Base-by-base conservation (phyloP, 2,797 vertebrate species). In the Cheirogaleus major region DNA sequence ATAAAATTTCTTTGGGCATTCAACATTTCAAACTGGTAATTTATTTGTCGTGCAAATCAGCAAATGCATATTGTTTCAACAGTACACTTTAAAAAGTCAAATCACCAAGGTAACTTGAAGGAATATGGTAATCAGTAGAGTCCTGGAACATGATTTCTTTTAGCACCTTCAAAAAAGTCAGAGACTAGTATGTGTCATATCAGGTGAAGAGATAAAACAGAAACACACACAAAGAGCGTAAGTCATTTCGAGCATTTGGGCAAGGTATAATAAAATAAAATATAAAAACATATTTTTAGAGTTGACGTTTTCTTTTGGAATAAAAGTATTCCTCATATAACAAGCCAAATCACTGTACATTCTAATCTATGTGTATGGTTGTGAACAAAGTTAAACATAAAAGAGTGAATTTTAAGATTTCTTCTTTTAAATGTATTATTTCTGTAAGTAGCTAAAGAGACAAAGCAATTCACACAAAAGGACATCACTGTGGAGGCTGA, bases 81-180 rank as follows among this genome's bases (percentile, higher is more conserved):
- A 97, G 91, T 78, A 52, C 91, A 96, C 95, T 97, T 93, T 82
- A 92, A 97, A 97, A 97, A 97, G 94, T 97, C 94, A 96, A 97
- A 97, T 96, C 93, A 98, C 96, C 95, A 96, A 95, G 67, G 61
- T 82, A 98, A 83, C 94, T 97, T 97, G 96, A 95, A 97, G 95
- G 45, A 79, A 81, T 98, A 79, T 96, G 90, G 97, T 98, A 97
- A 98, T 96, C 96, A 94, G 52, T 87, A 89, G 76, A 96, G 43
- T 22, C 7, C 27, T 41, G 22, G 25, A 67, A 43, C n/a, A 78
- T 23, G 38, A 48, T 85, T 85, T 81, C 45, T 61, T 78, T 90
- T 52, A 87, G 52, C 25, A n/a, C 4, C 35, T 95, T 94, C 43
- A 79, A 43, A 70, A 89, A 85, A 78, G 5, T 30, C 48, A 79